Evolutionary conservation across 2,888 invertebrate genomes (phyloP).

Genomic region (Thecophora atra): DNA sequence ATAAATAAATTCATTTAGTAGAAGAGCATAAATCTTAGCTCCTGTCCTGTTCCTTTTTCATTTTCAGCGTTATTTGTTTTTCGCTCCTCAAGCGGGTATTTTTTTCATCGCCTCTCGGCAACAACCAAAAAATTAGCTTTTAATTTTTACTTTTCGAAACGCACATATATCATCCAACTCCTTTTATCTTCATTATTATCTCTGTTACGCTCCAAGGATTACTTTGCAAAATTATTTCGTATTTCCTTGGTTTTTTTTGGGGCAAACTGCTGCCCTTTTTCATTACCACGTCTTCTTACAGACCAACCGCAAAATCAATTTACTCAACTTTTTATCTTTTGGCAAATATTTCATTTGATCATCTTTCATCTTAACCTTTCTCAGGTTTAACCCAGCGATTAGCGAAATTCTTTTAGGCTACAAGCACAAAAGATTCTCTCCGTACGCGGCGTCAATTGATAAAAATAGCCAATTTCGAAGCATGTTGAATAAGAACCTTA

Average conservation of each 20-base stretch:
- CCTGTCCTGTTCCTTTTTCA: background rate
- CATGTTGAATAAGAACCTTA: background rate
- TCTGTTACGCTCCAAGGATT: slow-evolving; percentile 10
- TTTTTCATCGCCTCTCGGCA: background rate
- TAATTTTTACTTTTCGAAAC: background rate
- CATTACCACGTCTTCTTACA: background rate
- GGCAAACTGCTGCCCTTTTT: background rate
- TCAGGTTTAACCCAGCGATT: background rate
- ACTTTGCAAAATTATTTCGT: background rate
- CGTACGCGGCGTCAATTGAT: too few relatives aligned
- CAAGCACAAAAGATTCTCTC: too few relatives aligned
- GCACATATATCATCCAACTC: background rate
- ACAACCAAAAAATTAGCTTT: background rate
- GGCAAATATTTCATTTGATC: background rate
- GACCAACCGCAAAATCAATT: background rate
- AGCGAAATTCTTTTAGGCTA: too few relatives aligned
- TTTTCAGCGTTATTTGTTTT: background rate
- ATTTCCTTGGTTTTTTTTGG: background rate
- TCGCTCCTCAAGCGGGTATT: background rate
- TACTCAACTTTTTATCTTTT: background rate
- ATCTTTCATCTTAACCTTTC: background rate
- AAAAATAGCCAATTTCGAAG: background rate
- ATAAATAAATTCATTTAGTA: background rate
- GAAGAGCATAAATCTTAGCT: background rate
- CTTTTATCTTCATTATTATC: background rate